A percentile compares a stretch with the other conserved stretches of the same genome.
Conservation (phyloP, 2,113 vertebrate genomes). For the Meles meles region DNA sequence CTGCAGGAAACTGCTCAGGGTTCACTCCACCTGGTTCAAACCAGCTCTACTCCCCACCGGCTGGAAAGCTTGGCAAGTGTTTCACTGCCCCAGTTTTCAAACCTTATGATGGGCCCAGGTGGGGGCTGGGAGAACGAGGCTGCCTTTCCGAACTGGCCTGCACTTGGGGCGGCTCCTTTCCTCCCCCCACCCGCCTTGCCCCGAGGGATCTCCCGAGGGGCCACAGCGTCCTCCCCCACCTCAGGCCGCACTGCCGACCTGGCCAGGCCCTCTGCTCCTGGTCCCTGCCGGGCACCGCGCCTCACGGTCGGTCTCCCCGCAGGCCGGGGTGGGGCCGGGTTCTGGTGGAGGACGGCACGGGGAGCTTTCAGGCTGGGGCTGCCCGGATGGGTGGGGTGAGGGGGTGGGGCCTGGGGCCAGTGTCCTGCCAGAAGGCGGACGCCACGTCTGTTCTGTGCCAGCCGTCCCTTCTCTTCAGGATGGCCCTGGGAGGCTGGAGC, state of each 20-base stretch:
- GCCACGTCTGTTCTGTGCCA: fast-evolving
- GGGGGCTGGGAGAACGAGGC: fast-evolving
- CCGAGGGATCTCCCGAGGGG: background rate
- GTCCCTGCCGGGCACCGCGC: too few relatives aligned
- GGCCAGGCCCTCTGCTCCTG: background rate
- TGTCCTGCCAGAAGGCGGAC: fast-evolving
- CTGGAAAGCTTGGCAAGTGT: too few relatives aligned
- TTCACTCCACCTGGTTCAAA: background rate
- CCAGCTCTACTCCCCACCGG: too few relatives aligned
- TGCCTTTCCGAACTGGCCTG: fast-evolving
- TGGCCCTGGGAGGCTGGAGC: background rate
- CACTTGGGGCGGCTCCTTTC: fast-evolving
- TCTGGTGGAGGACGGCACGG: background rate
- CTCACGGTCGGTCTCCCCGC: fast-evolving
- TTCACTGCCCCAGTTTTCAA: fast-evolving
- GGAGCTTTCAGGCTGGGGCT: fast-evolving
- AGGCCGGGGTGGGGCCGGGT: fast-evolving
- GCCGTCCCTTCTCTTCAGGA: fast-evolving
- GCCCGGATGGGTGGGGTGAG: fast-evolving
- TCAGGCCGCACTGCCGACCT: background rate
- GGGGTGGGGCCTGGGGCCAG: fast-evolving
- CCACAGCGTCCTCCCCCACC: fast-evolving
- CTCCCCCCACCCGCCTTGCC: background rate
- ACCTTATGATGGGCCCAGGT: background rate
- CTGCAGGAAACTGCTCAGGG: background rate